A percentile compares a stretch with the other conserved stretches of the same genome.
These are phyloP conservation scores for Drosophila sp. DNA, from an alignment of 1,140 invertebrate genomes.

Conservation along the genomic window DNA sequence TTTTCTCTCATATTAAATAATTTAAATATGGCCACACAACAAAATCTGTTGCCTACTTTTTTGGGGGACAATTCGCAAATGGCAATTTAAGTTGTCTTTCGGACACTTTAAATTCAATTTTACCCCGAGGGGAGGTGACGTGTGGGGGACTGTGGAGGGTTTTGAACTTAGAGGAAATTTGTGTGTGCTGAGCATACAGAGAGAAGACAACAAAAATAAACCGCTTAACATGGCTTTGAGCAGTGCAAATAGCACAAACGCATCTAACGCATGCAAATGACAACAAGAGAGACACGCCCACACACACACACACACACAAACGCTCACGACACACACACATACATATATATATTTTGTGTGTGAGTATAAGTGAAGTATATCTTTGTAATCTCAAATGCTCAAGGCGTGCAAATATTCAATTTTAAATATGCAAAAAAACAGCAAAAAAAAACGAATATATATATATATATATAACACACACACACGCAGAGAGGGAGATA, in stretches of 20 bases:
- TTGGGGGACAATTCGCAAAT: not conserved
- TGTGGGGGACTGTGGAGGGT: too few relatives aligned
- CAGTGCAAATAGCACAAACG: constrained; percentile 73
- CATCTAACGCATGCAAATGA: constrained; percentile 74
- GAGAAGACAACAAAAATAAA: constrained; percentile 56
- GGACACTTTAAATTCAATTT: constrained; percentile 55
- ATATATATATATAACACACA: not conserved
- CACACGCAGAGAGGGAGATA: constrained; percentile 1
- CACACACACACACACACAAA: constrained; percentile 12
- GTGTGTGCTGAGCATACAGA: constrained; percentile 59
- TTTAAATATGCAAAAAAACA: constrained; percentile 74
- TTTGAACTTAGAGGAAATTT: constrained; percentile 17
- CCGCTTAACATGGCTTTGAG: constrained; percentile 78
- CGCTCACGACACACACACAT: constrained; percentile 28
- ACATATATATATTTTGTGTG: constrained; percentile 19
- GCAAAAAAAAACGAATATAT: constrained; percentile 31
- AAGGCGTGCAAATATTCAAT: constrained; percentile 81
- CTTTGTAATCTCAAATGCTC: constrained; percentile 79
- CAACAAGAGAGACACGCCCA: constrained; percentile 55
- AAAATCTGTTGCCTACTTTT: constrained; percentile 7
- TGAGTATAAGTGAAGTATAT: constrained; percentile 75
- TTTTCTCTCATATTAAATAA: not conserved
- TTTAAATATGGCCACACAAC: not conserved
- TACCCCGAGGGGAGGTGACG: not conserved
- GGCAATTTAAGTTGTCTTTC: constrained; percentile 9